These are phyloP conservation scores for Drosophila ficusphila DNA, from an alignment of 1,140 invertebrate genomes.

Conservation along the genomic window DNA sequence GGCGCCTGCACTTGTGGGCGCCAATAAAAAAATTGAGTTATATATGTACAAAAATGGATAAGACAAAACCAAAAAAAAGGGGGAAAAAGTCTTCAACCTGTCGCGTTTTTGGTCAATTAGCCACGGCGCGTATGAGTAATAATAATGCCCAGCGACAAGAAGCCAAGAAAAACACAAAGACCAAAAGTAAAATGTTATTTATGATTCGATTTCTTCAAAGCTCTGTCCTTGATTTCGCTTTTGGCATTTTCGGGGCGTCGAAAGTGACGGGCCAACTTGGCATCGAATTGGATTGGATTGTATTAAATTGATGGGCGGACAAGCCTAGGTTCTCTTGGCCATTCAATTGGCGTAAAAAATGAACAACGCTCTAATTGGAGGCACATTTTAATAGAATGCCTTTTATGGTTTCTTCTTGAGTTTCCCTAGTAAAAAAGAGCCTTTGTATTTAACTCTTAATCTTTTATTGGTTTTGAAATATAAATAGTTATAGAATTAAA, in stretches of 20 bases:
- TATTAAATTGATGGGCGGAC: slow-evolving; percentile 40
- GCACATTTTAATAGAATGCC: slow-evolving; percentile 1
- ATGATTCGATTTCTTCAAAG: slow-evolving; percentile 68
- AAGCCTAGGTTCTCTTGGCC: slow-evolving; percentile 16
- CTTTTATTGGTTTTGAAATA: background rate
- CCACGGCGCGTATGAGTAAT: slow-evolving; percentile 69
- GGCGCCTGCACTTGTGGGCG: slow-evolving; percentile 68
- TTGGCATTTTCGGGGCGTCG: slow-evolving; percentile 59
- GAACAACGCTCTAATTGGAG: slow-evolving; percentile 1
- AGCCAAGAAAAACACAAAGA: slow-evolving; percentile 16
- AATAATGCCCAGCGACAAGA: slow-evolving; percentile 55
- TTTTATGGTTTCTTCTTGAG: background rate
- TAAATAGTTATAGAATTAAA: too few relatives aligned
- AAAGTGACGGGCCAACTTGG: slow-evolving; percentile 43
- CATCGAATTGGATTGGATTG: slow-evolving; percentile 31
- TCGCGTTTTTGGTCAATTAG: slow-evolving; percentile 69
- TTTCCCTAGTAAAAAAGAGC: background rate
- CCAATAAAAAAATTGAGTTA: slow-evolving; percentile 12
- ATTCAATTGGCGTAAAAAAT: background rate
- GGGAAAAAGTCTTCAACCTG: slow-evolving; percentile 57
- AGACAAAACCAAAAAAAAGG: background rate
- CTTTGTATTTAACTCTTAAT: too few relatives aligned
- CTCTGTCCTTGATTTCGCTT: slow-evolving; percentile 71
- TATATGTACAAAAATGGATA: background rate
- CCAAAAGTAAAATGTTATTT: slow-evolving; percentile 73